Conservation (phyloP, 2,888 invertebrate genomes). For the Sylvicola cinctus region DNA sequence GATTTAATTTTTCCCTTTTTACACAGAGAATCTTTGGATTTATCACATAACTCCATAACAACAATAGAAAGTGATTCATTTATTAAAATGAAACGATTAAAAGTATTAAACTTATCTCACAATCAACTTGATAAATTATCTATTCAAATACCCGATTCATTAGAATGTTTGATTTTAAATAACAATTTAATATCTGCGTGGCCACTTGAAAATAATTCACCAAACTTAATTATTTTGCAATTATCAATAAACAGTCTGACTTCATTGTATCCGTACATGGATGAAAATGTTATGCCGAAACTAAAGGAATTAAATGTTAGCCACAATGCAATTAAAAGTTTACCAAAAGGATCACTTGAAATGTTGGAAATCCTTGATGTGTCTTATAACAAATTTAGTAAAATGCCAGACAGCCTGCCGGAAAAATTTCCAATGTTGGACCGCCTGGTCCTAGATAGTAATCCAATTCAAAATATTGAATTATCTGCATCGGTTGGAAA, state of each 20-base stretch:
- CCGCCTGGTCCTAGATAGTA: conserved; percentile 5
- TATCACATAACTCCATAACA: conserved; percentile 5
- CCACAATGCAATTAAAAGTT: conserved; percentile 1
- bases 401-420: conserved; percentile 5
- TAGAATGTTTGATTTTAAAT: conserved; percentile 4
- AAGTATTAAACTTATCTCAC: conserved; percentile 6
- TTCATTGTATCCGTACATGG: too few relatives aligned
- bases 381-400: conserved; percentile 5
- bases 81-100: conserved; percentile 2
- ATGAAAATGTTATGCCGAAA: neutral
- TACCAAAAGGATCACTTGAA: conserved; percentile 2
- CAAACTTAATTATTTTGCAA: conserved; percentile 4
- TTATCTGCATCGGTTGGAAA: conserved; percentile 3
- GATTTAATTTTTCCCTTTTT: neutral
- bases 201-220: conserved; percentile 5
- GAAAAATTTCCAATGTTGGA: conserved; percentile 2
- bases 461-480: conserved; percentile 6
- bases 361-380: conserved; percentile 5
- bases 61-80: conserved; percentile 7
- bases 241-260: conserved; percentile 6
- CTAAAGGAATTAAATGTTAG: conserved; percentile 4
- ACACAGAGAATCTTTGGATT: conserved; percentile 5
- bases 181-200: conserved; percentile 6
- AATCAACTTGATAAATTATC: conserved; percentile 4
- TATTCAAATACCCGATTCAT: conserved; percentile 3